Evolutionary conservation across 2,113 vertebrate species (phyloP).

Genomic region (Notiomystis cincta): DNA sequence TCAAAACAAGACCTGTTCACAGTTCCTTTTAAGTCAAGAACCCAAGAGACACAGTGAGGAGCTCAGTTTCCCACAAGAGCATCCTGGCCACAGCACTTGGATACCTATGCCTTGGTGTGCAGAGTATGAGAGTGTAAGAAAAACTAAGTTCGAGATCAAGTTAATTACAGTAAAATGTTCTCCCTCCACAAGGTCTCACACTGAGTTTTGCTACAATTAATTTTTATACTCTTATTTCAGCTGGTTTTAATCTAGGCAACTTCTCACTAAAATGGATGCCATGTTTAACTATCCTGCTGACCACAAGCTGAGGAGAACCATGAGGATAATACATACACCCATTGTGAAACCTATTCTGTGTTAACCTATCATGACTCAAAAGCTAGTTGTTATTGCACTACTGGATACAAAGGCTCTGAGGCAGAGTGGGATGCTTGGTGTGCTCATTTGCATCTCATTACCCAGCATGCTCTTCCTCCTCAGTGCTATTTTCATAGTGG

Average conservation of each 20-base stretch:
- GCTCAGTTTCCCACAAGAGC: not conserved
- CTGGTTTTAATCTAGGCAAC: not conserved
- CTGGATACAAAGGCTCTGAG: constrained; percentile 33
- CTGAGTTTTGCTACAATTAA: not conserved
- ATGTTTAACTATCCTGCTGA: constrained; percentile 5
- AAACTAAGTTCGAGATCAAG: not conserved
- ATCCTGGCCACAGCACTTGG: not conserved
- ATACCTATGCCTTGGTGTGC: not conserved
- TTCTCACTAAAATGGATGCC: not conserved
- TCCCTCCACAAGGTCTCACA: not conserved
- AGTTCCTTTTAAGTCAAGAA: not conserved
- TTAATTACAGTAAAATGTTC: not conserved
- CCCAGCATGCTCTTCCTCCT: constrained; percentile 52
- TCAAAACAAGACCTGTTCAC: not conserved
- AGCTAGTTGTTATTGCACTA: constrained; percentile 51
- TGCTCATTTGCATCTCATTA: constrained; percentile 68
- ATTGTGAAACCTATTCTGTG: constrained; percentile 34
- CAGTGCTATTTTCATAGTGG: constrained; percentile 39
- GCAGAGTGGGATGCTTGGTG: constrained; percentile 34
- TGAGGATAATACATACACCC: not conserved
- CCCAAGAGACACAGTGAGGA: not conserved
- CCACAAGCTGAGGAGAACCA: constrained; percentile 25
- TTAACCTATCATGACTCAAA: constrained; percentile 48
- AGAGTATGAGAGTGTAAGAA: not conserved
- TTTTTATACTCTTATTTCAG: not conserved